Evolutionary conservation across 2,888 invertebrate genomes (phyloP), one percentile per base, ranked within the genome.

Genomic region (Sinelater perroti): DNA sequence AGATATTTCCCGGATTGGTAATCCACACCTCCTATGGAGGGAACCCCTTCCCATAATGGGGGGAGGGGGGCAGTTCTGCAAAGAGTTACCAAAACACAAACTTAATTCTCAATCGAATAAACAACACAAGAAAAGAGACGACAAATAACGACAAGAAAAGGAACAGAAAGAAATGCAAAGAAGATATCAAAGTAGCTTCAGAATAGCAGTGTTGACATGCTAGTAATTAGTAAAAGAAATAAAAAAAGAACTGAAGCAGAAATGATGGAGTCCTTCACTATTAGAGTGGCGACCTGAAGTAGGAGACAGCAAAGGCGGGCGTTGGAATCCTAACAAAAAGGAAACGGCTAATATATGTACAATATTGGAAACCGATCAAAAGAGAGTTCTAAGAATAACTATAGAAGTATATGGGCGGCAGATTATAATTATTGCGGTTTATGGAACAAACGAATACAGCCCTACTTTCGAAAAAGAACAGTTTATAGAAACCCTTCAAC

Each of bases 331-430:
- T 3, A 30, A 30, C 11, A 30, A 30, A 30, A 30, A 30, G 11
- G 30, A 30, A 30, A n/a, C 11, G 30, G 30, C 3, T n/a, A 30
- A 30, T 8, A 11, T 33, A 5, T 5, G 16, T 33, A 33, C 33
- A 33, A 33, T 14, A 33, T n/a, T 33, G 33, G 33, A 4, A 33
- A 33, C 33, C 14, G 16, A 33, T 33, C 8, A 33, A 33, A 16
- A 33, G 33, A 33, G 33, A 33, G 14, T 33, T 3, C 33, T 33
- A 13, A 33, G 8, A 33, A 33, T 33, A 13, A 33, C 3, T 8
- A 33, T 33, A 16, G 33, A 33, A 33, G 33, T 33, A 13, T 33
- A 13, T 33, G 33, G 33, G 3, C 13, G 33, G 8, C 13, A 33
- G 14, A 33, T 13, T 14, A 16, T 33, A 8, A 33, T 33, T 8